Evolutionary conservation across 2,888 invertebrate genomes (phyloP).

Genomic region (Eupithecia inturbata): DNA sequence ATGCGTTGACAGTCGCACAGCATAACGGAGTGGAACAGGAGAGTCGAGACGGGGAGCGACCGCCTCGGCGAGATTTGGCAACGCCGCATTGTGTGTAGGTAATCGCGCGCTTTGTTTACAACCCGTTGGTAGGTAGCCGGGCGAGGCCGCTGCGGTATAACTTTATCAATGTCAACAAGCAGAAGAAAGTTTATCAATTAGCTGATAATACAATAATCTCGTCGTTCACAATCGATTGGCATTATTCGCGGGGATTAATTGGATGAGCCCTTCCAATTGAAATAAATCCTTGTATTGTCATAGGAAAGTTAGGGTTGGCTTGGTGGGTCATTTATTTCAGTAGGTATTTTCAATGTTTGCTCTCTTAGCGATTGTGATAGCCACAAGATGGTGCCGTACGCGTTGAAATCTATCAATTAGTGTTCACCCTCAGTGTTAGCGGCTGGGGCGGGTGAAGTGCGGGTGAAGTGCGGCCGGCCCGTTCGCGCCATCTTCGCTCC

Average conservation of each 20-base stretch:
- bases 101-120: conserved; percentile 76
- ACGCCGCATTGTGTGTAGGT: conserved; percentile 61
- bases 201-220: conserved; percentile 11
- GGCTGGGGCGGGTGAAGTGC: conserved; percentile 43
- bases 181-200: conserved; percentile 28
- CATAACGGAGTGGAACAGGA: conserved; percentile 42
- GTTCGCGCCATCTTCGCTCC: conserved; percentile 59
- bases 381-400: conserved; percentile 46
- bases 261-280: neutral
- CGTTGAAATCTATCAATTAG: conserved; percentile 51
- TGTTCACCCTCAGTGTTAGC: conserved; percentile 66
- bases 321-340: neutral
- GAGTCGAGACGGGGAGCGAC: conserved; percentile 41
- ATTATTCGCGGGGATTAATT: neutral
- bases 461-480: conserved; percentile 50
- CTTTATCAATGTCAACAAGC: conserved; percentile 47
- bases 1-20: conserved; percentile 13
- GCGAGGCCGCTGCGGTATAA: conserved; percentile 61
- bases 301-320: neutral
- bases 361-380: neutral
- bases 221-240: neutral
- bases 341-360: neutral
- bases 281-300: neutral
- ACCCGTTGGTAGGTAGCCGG: conserved; percentile 50
- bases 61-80: conserved; percentile 58